These are phyloP conservation scores for Cherax destructor DNA, from an alignment of 1,140 invertebrate genomes.

Conservation along the genomic window DNA sequence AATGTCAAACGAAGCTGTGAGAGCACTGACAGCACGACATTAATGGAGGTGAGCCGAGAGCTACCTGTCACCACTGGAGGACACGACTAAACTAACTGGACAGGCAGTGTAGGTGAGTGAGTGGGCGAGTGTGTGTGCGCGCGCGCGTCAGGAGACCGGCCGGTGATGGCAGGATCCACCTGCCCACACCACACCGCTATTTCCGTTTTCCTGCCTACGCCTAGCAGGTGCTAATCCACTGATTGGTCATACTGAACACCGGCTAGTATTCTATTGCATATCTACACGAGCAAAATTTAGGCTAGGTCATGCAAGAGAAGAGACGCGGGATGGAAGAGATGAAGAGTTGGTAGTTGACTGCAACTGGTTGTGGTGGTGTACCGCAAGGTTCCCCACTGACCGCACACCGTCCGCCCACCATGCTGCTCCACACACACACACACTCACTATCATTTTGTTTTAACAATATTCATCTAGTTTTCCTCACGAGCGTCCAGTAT, in stretches of 20 bases:
- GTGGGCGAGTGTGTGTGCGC: constrained; percentile 39
- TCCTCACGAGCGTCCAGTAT: no score
- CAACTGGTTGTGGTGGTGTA: constrained; percentile 19
- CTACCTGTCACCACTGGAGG: constrained; percentile 11
- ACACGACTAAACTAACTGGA: constrained; percentile 24
- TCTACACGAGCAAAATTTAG: background rate
- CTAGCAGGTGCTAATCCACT: constrained; percentile 46
- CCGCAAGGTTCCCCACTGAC: constrained; percentile 22
- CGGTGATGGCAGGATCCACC: background rate
- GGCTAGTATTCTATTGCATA: background rate
- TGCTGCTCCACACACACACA: background rate
- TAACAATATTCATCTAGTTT: no score
- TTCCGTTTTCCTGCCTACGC: constrained; percentile 54
- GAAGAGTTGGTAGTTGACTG: constrained; percentile 21
- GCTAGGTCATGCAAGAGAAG: background rate
- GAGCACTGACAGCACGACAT: background rate
- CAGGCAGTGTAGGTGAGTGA: constrained; percentile 43
- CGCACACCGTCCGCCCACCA: background rate
- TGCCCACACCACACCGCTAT: constrained; percentile 42
- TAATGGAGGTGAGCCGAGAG: background rate
- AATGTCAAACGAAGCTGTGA: background rate
- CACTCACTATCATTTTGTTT: no score
- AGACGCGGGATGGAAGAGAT: background rate
- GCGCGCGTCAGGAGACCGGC: background rate
- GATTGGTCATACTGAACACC: constrained; percentile 13